Conservation (phyloP, 1,140 invertebrate species). For the Polypedilum vanderplanki region DNA sequence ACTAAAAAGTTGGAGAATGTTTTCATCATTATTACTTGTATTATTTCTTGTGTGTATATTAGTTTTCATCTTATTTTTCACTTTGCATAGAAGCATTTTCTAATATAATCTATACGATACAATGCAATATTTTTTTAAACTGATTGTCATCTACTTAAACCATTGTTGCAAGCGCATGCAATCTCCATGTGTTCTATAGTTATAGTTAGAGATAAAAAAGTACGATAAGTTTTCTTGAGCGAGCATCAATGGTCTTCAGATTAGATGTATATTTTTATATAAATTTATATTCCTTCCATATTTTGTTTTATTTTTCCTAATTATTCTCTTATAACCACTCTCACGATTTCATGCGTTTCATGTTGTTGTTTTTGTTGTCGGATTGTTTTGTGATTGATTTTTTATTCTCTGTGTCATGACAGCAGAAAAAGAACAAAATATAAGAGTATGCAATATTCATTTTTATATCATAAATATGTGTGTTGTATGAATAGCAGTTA, state of each 20-base stretch:
- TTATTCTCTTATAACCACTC: neutral
- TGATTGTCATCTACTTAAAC: slow-evolving; percentile 13
- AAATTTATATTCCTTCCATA: neutral
- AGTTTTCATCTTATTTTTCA: neutral
- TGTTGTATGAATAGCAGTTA: neutral
- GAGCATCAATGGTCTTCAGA: slow-evolving; percentile 10
- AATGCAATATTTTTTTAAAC: slow-evolving; percentile 20
- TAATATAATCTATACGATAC: slow-evolving; percentile 8
- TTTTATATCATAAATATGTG: neutral
- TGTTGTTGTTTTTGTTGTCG: too few relatives aligned
- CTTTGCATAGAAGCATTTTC: slow-evolving; percentile 15
- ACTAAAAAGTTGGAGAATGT: neutral
- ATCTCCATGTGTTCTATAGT: neutral
- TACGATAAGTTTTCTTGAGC: neutral
- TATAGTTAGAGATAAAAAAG: neutral
- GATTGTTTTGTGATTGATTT: too few relatives aligned
- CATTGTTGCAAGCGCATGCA: neutral
- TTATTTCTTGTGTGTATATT: neutral
- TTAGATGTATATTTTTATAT: neutral
- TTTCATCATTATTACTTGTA: neutral
- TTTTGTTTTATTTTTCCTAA: neutral
- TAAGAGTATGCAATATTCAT: neutral
- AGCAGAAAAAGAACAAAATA: neutral
- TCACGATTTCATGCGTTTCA: too few relatives aligned
- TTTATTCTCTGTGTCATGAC: neutral